phyloP scores from a whole-genome alignment of 2,113 vertebrate genomes.

The Onychorhynchus coronatus region DNA sequence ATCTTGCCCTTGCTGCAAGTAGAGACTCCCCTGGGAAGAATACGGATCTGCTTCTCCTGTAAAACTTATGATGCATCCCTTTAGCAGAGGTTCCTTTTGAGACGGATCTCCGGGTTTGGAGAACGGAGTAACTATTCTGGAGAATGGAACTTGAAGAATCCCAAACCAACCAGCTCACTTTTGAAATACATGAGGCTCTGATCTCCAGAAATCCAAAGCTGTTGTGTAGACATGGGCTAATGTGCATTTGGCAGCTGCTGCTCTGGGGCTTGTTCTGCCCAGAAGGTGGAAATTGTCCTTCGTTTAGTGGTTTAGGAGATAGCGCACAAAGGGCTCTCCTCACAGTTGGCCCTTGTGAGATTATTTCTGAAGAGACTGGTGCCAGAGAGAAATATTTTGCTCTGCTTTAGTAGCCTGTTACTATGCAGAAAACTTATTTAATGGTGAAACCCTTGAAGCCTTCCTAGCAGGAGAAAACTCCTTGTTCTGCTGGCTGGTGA shows the following conservation, averaged over 20 bases:
- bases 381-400: background rate
- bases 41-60: background rate
- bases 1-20: background rate
- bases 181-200: background rate
- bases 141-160: background rate
- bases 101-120: background rate
- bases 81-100: background rate
- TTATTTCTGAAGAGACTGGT: background rate
- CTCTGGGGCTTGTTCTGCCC: background rate
- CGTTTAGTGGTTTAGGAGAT: background rate
- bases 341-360: background rate
- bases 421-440: too few relatives aligned
- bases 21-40: background rate
- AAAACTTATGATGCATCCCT: background rate
- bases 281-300: background rate
- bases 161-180: rapidly evolving
- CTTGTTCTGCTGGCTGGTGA: background rate
- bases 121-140: background rate
- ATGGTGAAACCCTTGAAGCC: rapidly evolving
- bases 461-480: background rate
- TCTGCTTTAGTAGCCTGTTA: background rate
- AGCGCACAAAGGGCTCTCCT: rapidly evolving
- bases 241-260: background rate
- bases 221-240: background rate
- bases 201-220: background rate